These are phyloP conservation scores for Agapornis canus DNA, from an alignment of 2,797 vertebrate genomes.

Conservation along the genomic window DNA sequence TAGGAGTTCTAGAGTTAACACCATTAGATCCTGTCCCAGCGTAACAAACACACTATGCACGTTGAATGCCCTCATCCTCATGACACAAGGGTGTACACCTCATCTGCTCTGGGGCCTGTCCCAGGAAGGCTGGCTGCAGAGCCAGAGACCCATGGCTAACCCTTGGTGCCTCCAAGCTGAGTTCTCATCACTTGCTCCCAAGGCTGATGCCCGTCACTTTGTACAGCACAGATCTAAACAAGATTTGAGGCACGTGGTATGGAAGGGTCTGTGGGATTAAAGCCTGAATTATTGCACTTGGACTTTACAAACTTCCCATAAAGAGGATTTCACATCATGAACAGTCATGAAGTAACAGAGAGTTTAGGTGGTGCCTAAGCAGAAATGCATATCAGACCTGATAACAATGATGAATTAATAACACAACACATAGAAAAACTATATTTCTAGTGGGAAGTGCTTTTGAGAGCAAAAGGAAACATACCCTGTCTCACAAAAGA, in stretches of 20 bases:
- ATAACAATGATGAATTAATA: rapidly evolving
- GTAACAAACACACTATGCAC: neutral
- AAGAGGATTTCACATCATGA: neutral
- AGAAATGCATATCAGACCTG: neutral
- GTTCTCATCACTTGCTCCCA: neutral
- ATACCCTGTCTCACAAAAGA: neutral
- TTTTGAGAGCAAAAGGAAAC: neutral
- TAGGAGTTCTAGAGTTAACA: neutral
- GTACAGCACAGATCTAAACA: neutral
- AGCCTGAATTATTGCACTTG: neutral
- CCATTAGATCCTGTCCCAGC: neutral
- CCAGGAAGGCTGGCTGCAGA: neutral
- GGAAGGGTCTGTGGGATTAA: neutral
- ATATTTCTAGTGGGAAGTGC: neutral
- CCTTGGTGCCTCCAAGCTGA: neutral
- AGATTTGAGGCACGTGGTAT: rapidly evolving
- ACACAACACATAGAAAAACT: neutral
- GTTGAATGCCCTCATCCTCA: rapidly evolving
- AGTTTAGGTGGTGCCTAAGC: neutral
- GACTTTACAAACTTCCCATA: neutral
- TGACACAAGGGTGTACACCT: rapidly evolving
- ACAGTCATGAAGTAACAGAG: neutral
- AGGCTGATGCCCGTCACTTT: neutral
- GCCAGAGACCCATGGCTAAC: rapidly evolving
- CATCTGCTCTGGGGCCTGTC: neutral